These are phyloP conservation scores for Dione vanillae DNA, from an alignment of 2,888 invertebrate species.

Conservation along the genomic window DNA sequence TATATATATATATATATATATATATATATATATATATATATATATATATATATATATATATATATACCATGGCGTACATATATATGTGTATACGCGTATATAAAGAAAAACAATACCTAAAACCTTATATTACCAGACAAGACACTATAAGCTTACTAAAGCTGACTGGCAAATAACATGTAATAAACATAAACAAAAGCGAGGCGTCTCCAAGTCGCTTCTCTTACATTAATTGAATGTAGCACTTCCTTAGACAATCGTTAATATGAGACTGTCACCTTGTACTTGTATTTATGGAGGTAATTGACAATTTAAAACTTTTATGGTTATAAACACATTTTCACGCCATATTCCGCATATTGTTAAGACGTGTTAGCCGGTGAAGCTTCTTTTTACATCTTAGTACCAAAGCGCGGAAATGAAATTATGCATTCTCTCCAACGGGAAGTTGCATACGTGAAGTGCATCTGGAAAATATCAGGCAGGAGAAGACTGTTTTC, in stretches of 20 bases:
- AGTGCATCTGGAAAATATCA: too few species aligned
- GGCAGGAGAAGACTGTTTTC: too few species aligned
- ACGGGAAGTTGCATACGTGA: too few species aligned
- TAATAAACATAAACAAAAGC: slow-evolving; percentile 77
- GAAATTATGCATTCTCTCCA: too few species aligned
- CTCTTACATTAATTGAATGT: slow-evolving; percentile 75
- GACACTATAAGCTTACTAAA: background rate
- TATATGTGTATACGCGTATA: background rate
- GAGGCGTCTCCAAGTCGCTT: slow-evolving; percentile 62
- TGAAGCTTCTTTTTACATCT: too few species aligned
- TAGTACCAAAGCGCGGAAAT: too few species aligned
- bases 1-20: too few species aligned
- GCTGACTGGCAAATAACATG: slow-evolving; percentile 59
- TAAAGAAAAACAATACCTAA: background rate
- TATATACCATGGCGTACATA: too few species aligned
- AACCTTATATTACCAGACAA: background rate
- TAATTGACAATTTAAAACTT: slow-evolving; percentile 7
- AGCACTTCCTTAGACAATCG: slow-evolving; percentile 36
- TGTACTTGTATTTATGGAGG: background rate
- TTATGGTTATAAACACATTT: background rate
- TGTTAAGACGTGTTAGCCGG: too few species aligned
- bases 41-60: too few species aligned
- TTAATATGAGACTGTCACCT: slow-evolving; percentile 25
- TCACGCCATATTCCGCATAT: too few species aligned
- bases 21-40: too few species aligned